Evolutionary conservation across 2,888 invertebrate genomes (phyloP).

Genomic region (Mechanitis messenoides): DNA sequence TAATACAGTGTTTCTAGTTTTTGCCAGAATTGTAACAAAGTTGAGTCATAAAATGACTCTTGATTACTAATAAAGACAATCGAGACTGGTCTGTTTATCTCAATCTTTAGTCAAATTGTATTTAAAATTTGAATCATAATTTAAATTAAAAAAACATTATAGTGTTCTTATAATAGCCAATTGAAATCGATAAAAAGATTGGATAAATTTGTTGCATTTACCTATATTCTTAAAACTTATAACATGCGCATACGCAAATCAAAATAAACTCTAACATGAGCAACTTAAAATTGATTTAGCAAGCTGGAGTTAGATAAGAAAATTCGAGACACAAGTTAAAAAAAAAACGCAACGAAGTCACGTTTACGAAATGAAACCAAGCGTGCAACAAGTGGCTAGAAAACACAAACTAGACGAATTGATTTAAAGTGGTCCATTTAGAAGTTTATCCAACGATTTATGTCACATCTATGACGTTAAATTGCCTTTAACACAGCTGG

Average conservation of each 20-base stretch:
- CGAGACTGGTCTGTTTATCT: constrained; percentile 20
- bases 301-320: constrained; percentile 52
- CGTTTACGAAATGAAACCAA: constrained; percentile 48
- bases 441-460: constrained; percentile 35
- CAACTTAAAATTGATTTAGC: constrained; percentile 56
- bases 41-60: constrained; percentile 16
- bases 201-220: too few relatives aligned
- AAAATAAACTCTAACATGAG: constrained; percentile 48
- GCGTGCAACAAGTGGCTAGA: constrained; percentile 60
- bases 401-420: constrained; percentile 40
- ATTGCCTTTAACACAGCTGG: constrained; percentile 33
- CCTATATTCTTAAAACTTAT: too few relatives aligned
- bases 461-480: constrained; percentile 32
- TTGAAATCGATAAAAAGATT: too few relatives aligned
- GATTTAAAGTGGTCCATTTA: constrained; percentile 36
- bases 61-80: constrained; percentile 28
- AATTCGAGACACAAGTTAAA: constrained; percentile 39
- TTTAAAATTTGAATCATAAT: too few relatives aligned
- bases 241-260: constrained; percentile 40
- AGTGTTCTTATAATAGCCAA: too few relatives aligned
- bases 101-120: constrained; percentile 39
- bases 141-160: too few relatives aligned
- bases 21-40: not conserved
- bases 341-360: constrained; percentile 61
- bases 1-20: too few relatives aligned